Base-by-base conservation (phyloP, 1,140 invertebrate species). In the Macrocentrus cingulum region DNA sequence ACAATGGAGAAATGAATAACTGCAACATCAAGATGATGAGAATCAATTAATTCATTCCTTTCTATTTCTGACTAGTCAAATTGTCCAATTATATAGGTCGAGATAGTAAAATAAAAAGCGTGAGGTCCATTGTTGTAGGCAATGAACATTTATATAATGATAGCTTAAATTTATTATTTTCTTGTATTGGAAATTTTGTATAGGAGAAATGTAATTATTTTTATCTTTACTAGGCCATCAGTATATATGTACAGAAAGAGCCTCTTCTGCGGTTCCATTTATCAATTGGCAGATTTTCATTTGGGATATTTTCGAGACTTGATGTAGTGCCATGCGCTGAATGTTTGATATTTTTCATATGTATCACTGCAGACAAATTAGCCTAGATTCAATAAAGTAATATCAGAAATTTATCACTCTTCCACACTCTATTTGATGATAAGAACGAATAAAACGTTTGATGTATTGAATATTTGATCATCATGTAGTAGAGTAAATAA, bases 371-470 rank as follows among this genome's bases (percentile, higher is more conserved):
- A 20, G 18, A 51, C 36, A 34, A 34, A 51, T 51, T 51, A 32
- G 13, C 48, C 48, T 7, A 36, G 32, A 51, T 51, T 36, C 13
- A 32, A 11, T 11, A 29, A 8, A 51, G 13, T 20, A 34, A 32
- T 51, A 51, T 34, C 48, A 49, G 8, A 51, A 29, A 9, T 15
- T 29, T 29, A 29, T 29, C 25, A 29, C 9, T 29, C 4, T 29
- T 11, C 48, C 34, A 23, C 48, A 51, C 48, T 51, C 48, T 34
- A 34, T 34, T 51, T 36, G 48, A 51, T 51, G 7, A 34, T 15
- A 15, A 8, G n/a, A 36, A 36, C 29, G 6, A 51, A 51, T 51
- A 1, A 19, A 51, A n/a, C n/a, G n/a, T n/a, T n/a, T n/a, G n/a
- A n/a, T n/a, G n/a, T n/a, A n/a, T n/a, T n/a, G n/a, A n/a, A n/a